Evolutionary conservation across 2,113 vertebrate genomes (phyloP).

Genomic region (Apaloderma vittatum): DNA sequence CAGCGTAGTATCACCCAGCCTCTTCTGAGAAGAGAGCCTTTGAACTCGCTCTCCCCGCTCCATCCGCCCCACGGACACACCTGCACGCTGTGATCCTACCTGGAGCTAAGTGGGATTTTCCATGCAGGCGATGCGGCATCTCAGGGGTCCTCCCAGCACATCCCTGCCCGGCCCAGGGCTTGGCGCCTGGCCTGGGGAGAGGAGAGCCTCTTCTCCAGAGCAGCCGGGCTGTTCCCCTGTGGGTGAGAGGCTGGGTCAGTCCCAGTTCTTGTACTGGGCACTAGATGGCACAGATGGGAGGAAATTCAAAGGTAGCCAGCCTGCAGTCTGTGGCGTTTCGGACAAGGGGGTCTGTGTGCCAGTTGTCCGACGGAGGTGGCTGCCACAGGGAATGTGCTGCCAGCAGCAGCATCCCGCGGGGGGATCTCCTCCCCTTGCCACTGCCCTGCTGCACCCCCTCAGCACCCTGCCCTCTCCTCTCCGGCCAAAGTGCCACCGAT

Average conservation of each 20-base stretch:
- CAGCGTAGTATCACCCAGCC: rapidly evolving
- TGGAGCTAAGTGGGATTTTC: slow-evolving; percentile 3
- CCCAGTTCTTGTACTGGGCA: slow-evolving; percentile 49
- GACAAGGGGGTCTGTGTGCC: not conserved
- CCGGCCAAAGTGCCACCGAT: not conserved
- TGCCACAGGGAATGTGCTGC: not conserved
- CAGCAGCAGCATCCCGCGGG: not conserved
- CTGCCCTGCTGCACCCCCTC: not conserved
- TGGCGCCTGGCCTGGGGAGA: not conserved
- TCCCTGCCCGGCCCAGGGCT: slow-evolving; percentile 18
- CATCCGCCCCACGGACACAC: not conserved
- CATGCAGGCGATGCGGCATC: slow-evolving; percentile 11
- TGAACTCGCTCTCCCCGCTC: not conserved
- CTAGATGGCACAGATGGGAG: slow-evolving; percentile 65
- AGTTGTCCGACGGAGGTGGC: not conserved
- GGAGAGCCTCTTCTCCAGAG: slow-evolving; percentile 30
- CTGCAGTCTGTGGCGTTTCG: not conserved
- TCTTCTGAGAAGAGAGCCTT: not conserved
- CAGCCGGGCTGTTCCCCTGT: slow-evolving; percentile 39
- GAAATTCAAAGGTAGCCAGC: not conserved
- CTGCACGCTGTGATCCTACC: slow-evolving; percentile 44
- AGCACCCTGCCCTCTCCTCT: not conserved
- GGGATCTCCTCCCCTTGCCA: not conserved
- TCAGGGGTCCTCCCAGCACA: slow-evolving; percentile 41
- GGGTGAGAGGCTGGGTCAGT: slow-evolving; percentile 52